phyloP scores from a whole-genome alignment of 2,113 vertebrate genomes.

The Semicossyphus pulcher region DNA sequence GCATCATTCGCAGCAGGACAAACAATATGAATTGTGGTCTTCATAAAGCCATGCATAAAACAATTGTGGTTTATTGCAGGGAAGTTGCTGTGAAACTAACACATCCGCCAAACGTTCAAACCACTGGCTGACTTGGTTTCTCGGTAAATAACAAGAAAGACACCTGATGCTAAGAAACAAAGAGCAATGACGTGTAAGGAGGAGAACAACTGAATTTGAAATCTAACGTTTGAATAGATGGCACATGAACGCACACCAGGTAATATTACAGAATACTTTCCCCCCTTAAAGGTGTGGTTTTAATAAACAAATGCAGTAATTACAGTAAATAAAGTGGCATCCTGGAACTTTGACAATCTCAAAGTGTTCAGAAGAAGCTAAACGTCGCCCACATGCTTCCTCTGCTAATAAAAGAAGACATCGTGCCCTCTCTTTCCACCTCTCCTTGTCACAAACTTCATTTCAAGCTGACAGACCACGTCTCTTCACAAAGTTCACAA shows the following conservation, averaged over 20 bases:
- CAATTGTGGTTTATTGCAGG: not conserved
- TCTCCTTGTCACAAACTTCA: constrained; percentile 12
- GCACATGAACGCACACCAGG: not conserved
- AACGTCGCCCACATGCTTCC: too few relatives aligned
- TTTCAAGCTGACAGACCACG: constrained; percentile 33
- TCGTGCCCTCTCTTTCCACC: not conserved
- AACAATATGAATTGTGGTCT: constrained; percentile 14
- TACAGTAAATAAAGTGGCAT: not conserved
- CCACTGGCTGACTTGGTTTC: not conserved
- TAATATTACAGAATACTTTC: not conserved
- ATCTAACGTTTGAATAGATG: not conserved
- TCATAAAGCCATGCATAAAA: constrained; percentile 19
- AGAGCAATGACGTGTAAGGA: not conserved
- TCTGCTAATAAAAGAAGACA: not conserved
- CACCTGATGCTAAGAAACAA: constrained; percentile 10
- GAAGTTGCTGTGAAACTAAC: constrained; percentile 9
- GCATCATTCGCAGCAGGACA: constrained; percentile 22
- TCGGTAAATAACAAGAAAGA: constrained; percentile 19
- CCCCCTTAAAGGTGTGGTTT: not conserved
- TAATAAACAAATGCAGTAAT: not conserved
- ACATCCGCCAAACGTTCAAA: not conserved
- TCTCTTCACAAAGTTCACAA: constrained; percentile 55
- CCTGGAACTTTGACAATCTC: too few relatives aligned
- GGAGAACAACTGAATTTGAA: not conserved
- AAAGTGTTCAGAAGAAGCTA: too few relatives aligned